These are phyloP conservation scores for Ispidina picta DNA, from an alignment of 2,797 vertebrate species.

Conservation along the genomic window DNA sequence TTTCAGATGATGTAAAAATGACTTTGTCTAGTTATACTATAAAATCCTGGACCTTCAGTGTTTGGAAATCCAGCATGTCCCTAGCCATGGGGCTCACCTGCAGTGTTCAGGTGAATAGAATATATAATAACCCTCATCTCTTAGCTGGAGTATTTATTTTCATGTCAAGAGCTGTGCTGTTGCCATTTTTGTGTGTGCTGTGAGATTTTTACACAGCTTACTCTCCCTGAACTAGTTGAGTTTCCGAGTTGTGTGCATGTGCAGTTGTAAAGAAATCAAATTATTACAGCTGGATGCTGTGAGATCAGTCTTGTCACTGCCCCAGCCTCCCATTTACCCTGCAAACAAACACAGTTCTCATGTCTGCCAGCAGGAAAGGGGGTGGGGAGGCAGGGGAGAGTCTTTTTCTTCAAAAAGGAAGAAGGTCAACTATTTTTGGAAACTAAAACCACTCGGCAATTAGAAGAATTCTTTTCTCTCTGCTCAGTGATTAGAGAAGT, in stretches of 20 bases:
- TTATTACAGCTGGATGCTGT: conserved; percentile 67
- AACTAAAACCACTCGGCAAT: conserved; percentile 50
- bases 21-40: background rate
- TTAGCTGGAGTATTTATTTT: conserved; percentile 3
- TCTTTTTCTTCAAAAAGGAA: conserved; percentile 51
- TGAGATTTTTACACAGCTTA: background rate
- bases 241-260: conserved; percentile 38
- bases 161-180: background rate
- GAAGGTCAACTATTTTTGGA: conserved; percentile 64
- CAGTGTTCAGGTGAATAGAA: background rate
- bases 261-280: conserved; percentile 62
- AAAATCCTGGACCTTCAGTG: background rate
- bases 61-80: background rate
- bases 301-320: conserved; percentile 49
- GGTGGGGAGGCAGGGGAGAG: conserved; percentile 39
- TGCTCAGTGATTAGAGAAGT: conserved; percentile 46
- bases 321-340: background rate
- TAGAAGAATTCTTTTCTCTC: conserved; percentile 52
- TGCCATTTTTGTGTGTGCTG: background rate
- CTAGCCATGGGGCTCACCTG: background rate
- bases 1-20: background rate
- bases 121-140: background rate
- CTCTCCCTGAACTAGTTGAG: background rate
- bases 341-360: conserved; percentile 58
- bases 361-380: conserved; percentile 52